phyloP scores from a whole-genome alignment of 2,888 invertebrate genomes.

The Pachliopta kotzebuea region DNA sequence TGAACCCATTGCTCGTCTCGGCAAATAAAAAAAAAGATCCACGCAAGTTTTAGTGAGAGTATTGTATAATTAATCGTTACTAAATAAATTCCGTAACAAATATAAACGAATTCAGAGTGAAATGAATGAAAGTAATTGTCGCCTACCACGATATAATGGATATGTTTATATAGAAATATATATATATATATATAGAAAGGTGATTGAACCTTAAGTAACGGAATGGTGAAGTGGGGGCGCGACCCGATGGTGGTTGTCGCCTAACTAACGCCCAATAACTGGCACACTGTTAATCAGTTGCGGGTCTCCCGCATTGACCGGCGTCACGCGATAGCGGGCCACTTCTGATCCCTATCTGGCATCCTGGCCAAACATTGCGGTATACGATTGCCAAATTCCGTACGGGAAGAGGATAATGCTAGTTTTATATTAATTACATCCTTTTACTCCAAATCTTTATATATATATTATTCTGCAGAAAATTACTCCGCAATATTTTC shows the following conservation, averaged over 20 bases:
- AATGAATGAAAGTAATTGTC: conserved; percentile 8
- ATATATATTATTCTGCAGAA: no score
- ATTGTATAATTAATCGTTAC: background rate
- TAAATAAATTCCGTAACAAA: conserved; percentile 5
- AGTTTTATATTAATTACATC: background rate
- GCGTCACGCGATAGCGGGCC: conserved; percentile 26
- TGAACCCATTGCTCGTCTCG: no score
- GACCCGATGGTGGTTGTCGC: conserved; percentile 31
- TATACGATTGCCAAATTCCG: conserved; percentile 9
- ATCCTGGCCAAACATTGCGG: conserved; percentile 19
- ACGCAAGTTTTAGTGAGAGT: background rate
- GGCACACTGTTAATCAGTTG: conserved; percentile 32
- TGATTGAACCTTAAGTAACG: conserved; percentile 34
- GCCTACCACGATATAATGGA: conserved; percentile 5
- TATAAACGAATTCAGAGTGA: conserved; percentile 2
- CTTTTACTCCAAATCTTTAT: background rate
- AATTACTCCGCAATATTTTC: no score
- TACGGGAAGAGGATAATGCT: background rate
- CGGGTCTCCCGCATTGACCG: conserved; percentile 24
- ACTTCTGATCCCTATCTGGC: conserved; percentile 18
- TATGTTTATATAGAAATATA: conserved; percentile 9
- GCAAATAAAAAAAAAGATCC: no score
- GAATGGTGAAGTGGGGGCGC: conserved; percentile 32
- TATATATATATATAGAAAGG: no score
- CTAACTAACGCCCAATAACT: conserved; percentile 32